phyloP scores from a whole-genome alignment of 2,888 invertebrate species.

The Atrina japonica region DNA sequence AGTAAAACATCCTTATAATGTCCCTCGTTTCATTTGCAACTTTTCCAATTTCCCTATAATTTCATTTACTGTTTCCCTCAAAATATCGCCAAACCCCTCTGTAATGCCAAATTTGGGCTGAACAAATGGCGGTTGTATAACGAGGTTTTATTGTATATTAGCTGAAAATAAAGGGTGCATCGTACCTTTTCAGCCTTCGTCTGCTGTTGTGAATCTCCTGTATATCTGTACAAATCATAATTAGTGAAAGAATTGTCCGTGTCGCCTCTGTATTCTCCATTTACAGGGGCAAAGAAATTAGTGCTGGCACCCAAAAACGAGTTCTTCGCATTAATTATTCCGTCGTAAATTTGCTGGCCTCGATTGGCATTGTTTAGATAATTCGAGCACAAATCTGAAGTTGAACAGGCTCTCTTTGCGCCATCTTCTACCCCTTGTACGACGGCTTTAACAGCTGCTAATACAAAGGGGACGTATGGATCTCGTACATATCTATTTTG shows the following conservation, averaged over 20 bases:
- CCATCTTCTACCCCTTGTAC: constrained; percentile 59
- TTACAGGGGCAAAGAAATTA: constrained; percentile 36
- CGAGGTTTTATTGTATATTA: no score
- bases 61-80: no score
- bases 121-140: no score
- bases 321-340: constrained; percentile 32
- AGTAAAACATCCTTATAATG: no score
- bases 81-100: no score
- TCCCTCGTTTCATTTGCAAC: no score
- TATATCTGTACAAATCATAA: constrained; percentile 47
- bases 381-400: constrained; percentile 53
- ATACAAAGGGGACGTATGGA: constrained; percentile 61
- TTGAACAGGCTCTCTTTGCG: constrained; percentile 30
- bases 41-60: no score
- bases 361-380: constrained; percentile 51
- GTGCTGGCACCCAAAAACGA: not conserved
- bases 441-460: constrained; percentile 69
- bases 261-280: constrained; percentile 46
- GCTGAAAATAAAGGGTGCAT: no score
- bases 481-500: constrained; percentile 30
- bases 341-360: constrained; percentile 47
- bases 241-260: constrained; percentile 34
- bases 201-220: not conserved
- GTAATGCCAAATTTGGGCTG: no score
- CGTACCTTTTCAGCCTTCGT: not conserved